A percentile compares a stretch with the other conserved stretches of the same genome.
Conservation (phyloP, 2,888 invertebrate species). For the Pandemis cinnamomeana region DNA sequence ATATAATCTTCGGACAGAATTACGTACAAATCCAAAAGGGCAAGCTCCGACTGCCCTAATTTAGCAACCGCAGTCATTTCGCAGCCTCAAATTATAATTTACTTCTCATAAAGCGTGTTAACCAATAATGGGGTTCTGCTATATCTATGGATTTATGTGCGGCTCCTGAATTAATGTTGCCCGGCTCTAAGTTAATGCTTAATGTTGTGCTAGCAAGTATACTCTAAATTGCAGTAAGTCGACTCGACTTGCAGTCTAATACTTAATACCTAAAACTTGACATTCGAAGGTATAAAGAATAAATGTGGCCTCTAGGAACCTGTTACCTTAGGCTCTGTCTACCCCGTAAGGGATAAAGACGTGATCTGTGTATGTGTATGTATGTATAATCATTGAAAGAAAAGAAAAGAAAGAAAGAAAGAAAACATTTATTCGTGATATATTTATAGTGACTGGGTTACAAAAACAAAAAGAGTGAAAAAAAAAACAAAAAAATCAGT, state of each 20-base stretch:
- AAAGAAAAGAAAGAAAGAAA: no score
- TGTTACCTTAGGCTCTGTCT: no score
- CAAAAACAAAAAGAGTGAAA: no score
- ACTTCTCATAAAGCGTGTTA: conserved; percentile 36
- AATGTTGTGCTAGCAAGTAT: conserved; percentile 3
- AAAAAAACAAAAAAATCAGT: no score
- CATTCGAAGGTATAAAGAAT: no score
- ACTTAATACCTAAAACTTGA: not conserved
- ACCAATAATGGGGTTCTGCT: conserved; percentile 30
- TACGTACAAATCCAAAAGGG: not conserved
- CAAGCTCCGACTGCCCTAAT: conserved; percentile 7
- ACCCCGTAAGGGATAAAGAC: no score
- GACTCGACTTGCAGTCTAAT: not conserved
- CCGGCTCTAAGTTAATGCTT: not conserved
- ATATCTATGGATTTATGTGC: conserved; percentile 30
- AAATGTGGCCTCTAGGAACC: no score
- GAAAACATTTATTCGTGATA: no score
- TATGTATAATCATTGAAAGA: no score
- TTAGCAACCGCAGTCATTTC: conserved; percentile 20
- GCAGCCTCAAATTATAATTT: conserved; percentile 37
- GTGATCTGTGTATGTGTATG: no score
- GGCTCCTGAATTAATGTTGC: conserved; percentile 23
- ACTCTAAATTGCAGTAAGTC: conserved; percentile 7
- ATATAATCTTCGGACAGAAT: no score
- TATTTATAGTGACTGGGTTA: no score